Percentiles rank a stretch among this genome's conserved stretches.
Conservation (phyloP, 2,113 vertebrate genomes). For the Poeciliopsis turrubarensis region DNA sequence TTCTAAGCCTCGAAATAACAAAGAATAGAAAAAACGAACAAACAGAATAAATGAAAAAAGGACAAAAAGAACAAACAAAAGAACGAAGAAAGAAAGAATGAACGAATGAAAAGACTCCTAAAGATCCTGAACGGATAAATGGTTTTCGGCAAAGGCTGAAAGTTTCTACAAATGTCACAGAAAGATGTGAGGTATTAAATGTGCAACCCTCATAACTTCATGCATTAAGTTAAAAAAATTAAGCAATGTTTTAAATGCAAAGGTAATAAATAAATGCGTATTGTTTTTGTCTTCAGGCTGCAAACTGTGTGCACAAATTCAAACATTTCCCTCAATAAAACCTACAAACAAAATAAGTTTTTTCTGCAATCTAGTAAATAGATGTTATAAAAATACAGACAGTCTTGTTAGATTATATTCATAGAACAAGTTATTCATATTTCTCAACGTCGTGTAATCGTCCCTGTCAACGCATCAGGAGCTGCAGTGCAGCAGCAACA, state of each 20-base stretch:
- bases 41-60: no score
- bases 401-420: background rate
- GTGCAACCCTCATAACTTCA: background rate
- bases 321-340: no score
- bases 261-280: background rate
- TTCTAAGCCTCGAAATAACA: no score
- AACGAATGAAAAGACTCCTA: no score
- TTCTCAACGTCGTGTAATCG: background rate
- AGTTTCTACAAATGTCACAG: background rate
- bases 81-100: no score
- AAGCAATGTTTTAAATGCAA: background rate
- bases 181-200: background rate
- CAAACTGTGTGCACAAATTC: background rate
- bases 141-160: background rate
- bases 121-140: no score
- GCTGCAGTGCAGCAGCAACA: conserved; percentile 45
- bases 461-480: background rate
- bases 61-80: no score
- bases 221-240: no score
- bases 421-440: background rate
- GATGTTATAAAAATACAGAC: background rate
- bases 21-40: no score
- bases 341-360: no score
- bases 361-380: no score
- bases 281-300: background rate